These are phyloP conservation scores for Eucera pruinosa DNA, from an alignment of 2,888 invertebrate species.

Conservation along the genomic window DNA sequence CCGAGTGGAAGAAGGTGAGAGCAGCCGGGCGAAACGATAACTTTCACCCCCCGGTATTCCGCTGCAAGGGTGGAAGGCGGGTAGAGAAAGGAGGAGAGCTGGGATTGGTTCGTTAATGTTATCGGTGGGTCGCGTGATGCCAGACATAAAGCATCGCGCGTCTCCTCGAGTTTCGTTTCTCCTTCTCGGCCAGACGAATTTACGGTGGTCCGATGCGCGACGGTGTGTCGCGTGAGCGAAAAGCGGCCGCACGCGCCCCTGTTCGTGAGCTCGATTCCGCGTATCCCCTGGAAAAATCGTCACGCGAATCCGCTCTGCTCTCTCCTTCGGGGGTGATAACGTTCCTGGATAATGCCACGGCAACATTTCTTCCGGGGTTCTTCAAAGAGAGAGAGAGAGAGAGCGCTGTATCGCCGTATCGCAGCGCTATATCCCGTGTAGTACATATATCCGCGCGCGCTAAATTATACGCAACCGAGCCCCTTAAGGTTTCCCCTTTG, in stretches of 20 bases:
- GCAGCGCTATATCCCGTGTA: too few species aligned
- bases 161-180: constrained; percentile 70
- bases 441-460: too few species aligned
- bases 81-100: constrained; percentile 27
- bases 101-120: constrained; percentile 77
- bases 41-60: constrained; percentile 37
- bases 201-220: constrained; percentile 53
- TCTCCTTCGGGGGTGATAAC: neutral
- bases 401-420: too few species aligned
- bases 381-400: too few species aligned
- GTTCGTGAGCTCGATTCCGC: constrained; percentile 38
- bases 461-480: neutral
- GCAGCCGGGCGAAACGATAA: constrained; percentile 58
- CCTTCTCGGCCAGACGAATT: constrained; percentile 62
- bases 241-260: constrained; percentile 16
- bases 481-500: neutral
- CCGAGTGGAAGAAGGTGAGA: constrained; percentile 20
- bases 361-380: neutral
- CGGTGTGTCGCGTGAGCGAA: constrained; percentile 64
- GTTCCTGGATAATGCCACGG: neutral
- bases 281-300: constrained; percentile 35
- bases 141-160: constrained; percentile 72
- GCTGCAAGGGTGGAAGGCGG: constrained; percentile 46
- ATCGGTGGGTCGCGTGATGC: constrained; percentile 78
- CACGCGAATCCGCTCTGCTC: constrained; percentile 26